Conservation (phyloP, 2,797 vertebrate species). For the Sphenodon punctatus region DNA sequence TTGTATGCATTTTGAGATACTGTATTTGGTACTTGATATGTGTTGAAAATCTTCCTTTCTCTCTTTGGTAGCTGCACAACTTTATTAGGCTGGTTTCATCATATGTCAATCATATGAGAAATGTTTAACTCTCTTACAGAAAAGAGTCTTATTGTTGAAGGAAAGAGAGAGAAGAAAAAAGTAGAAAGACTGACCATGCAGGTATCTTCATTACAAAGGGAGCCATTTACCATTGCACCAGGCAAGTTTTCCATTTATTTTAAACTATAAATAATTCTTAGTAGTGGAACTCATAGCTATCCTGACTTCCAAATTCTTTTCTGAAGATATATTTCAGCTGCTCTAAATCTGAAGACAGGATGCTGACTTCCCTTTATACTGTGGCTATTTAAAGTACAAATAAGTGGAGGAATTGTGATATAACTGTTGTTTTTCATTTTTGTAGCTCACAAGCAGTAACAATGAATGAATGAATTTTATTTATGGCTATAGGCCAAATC, state of each 20-base stretch:
- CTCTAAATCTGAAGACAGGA: background rate
- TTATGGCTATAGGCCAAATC: too few species aligned
- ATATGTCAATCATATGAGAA: conserved; percentile 7
- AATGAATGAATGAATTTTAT: too few species aligned
- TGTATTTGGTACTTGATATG: background rate
- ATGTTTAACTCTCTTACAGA: conserved; percentile 69
- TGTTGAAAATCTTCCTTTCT: background rate
- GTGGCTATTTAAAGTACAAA: background rate
- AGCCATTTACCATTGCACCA: conserved; percentile 87
- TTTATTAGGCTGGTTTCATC: conserved; percentile 3
- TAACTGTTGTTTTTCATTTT: background rate
- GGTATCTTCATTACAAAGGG: conserved; percentile 83
- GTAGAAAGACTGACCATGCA: conserved; percentile 91
- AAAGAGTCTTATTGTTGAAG: conserved; percentile 87
- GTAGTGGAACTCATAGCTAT: background rate
- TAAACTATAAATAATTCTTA: background rate
- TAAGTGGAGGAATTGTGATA: background rate
- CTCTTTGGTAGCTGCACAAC: background rate
- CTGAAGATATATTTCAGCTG: background rate
- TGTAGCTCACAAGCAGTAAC: background rate
- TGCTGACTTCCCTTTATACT: background rate
- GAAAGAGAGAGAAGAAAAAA: conserved; percentile 92
- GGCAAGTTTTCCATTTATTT: conserved; percentile 69
- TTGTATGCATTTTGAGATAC: accelerated
- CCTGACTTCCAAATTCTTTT: background rate